A percentile compares a stretch with the other conserved stretches of the same genome.
These are phyloP conservation scores for Lobophora halterata DNA, from an alignment of 2,888 invertebrate genomes.

Conservation along the genomic window DNA sequence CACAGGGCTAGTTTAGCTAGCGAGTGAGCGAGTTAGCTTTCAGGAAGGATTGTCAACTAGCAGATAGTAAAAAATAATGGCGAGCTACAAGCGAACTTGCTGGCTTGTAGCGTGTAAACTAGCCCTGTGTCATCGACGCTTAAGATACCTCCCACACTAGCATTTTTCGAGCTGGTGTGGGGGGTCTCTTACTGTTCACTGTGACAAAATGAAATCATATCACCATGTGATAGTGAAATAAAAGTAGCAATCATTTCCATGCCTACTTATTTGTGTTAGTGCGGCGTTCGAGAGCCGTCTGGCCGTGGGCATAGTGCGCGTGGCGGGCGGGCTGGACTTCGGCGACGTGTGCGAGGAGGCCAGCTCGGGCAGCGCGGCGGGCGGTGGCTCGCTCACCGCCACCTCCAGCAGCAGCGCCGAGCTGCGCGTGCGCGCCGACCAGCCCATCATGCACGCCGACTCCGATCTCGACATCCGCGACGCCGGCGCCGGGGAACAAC, in stretches of 20 bases:
- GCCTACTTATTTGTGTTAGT: constrained; percentile 59
- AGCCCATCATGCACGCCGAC: constrained; percentile 84
- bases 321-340: constrained; percentile 93
- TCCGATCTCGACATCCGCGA: constrained; percentile 84
- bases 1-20: no score
- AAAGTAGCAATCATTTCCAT: background rate
- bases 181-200: no score
- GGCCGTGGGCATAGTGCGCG: constrained; percentile 93
- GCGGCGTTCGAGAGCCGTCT: constrained; percentile 96
- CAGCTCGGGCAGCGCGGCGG: constrained; percentile 58
- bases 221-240: background rate
- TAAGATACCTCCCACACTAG: no score
- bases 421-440: constrained; percentile 61
- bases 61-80: no score
- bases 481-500: constrained; percentile 48
- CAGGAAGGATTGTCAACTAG: no score
- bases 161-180: no score
- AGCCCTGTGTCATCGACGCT: no score
- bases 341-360: constrained; percentile 75
- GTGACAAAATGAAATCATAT: no score
- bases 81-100: no score
- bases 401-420: constrained; percentile 64
- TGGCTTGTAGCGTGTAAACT: no score
- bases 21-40: no score
- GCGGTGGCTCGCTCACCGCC: constrained; percentile 65